Conservation (phyloP, 2,888 invertebrate genomes). For the Ernsta delagoae region DNA sequence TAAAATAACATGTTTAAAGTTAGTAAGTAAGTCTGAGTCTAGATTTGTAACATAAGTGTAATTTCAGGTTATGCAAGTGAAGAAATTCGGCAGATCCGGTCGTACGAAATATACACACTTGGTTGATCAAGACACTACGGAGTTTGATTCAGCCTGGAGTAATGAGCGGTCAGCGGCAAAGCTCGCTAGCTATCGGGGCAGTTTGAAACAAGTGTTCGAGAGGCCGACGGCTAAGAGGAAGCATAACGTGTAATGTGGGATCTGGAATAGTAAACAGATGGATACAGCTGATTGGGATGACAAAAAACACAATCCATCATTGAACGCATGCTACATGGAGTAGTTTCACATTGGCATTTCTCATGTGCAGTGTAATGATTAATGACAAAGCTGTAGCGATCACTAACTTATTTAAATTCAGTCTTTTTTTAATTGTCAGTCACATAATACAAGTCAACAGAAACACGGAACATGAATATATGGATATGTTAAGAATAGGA, state of each 20-base stretch:
- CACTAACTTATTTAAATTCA: no score
- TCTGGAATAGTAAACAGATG: neutral
- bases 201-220: constrained; percentile 96
- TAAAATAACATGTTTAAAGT: no score
- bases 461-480: no score
- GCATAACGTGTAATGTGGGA: constrained; percentile 44
- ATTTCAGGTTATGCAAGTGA: constrained; percentile 98
- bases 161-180: constrained; percentile 88
- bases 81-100: constrained; percentile 99
- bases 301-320: neutral
- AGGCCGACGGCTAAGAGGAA: constrained; percentile 88
- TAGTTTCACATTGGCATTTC: no score
- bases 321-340: no score
- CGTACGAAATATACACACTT: constrained; percentile 99
- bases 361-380: no score
- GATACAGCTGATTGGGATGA: neutral
- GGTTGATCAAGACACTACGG: constrained; percentile 99
- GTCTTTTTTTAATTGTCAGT: no score
- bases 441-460: no score
- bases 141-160: constrained; percentile 99
- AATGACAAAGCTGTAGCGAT: no score
- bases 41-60: no score
- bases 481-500: no score
- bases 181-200: constrained; percentile 91
- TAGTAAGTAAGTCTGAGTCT: no score